Conservation (phyloP, 2,113 vertebrate genomes). For the Phaethon lepturus region DNA sequence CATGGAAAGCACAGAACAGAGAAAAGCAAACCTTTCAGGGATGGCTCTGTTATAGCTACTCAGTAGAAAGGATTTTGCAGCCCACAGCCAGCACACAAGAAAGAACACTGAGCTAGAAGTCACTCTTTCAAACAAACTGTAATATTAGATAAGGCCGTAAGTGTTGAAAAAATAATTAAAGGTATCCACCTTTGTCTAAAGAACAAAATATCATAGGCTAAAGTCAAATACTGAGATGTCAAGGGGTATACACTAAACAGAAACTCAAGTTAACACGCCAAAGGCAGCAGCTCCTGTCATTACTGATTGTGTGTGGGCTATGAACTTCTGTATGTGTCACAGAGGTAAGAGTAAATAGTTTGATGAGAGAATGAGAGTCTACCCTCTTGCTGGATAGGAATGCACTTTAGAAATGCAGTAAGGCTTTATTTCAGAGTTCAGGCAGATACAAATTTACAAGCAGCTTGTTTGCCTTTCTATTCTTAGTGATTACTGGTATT, state of each 20-base stretch:
- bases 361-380: not conserved
- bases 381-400: not conserved
- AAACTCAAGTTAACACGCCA: conserved; percentile 4
- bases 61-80: conserved; percentile 33
- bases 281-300: conserved; percentile 37
- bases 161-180: conserved; percentile 40
- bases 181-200: not conserved
- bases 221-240: not conserved
- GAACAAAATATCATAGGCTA: not conserved
- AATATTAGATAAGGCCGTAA: not conserved
- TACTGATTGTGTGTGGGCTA: not conserved
- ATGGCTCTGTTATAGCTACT: not conserved
- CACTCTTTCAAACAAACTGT: conserved; percentile 32
- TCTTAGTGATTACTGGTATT: not conserved
- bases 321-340: not conserved
- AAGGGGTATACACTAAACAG: not conserved
- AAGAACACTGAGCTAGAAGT: not conserved
- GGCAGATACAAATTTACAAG: not conserved
- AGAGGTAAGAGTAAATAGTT: not conserved
- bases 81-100: not conserved
- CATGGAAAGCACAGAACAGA: not conserved
- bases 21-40: not conserved
- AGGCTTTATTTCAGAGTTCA: not conserved
- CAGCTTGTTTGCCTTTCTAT: conserved; percentile 49
- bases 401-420: not conserved